A percentile compares a stretch with the other conserved stretches of the same genome.
Evolutionary conservation across 2,113 vertebrate species (phyloP).

Genomic region (Megaceryle torquata): DNA sequence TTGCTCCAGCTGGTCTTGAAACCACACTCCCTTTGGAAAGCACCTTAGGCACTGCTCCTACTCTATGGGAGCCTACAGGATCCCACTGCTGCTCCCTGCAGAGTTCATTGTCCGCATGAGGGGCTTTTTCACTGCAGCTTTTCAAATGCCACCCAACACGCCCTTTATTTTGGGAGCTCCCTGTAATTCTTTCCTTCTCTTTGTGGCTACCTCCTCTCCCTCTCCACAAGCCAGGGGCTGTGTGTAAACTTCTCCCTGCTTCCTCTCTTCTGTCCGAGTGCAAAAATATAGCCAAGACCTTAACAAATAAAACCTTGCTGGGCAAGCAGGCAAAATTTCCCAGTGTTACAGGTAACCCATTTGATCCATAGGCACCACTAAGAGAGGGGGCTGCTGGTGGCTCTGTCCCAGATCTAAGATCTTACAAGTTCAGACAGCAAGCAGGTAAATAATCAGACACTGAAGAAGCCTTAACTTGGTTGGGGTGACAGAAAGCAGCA

Average conservation of each 20-base stretch:
- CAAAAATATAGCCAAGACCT: not conserved
- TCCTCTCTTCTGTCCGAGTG: not conserved
- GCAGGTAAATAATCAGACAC: not conserved
- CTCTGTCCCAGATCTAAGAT: not conserved
- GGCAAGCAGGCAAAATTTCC: not conserved
- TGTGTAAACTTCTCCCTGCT: not conserved
- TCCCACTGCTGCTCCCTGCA: not conserved
- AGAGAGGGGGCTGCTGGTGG: not conserved
- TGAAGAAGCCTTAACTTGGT: not conserved
- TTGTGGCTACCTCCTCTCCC: not conserved
- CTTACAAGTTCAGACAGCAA: not conserved
- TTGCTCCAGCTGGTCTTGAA: not conserved
- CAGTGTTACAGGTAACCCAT: accelerated
- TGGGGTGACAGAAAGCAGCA: not conserved
- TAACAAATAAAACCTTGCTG: not conserved
- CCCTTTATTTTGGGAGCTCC: not conserved
- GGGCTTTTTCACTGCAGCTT: not conserved
- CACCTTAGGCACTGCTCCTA: not conserved
- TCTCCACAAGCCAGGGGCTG: not conserved
- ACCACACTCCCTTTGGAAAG: not conserved
- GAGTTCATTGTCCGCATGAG: not conserved
- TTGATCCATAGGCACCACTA: not conserved
- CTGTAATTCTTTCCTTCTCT: not conserved
- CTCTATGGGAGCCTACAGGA: not conserved
- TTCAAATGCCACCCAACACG: not conserved